A percentile compares a stretch with the other conserved stretches of the same genome.
Evolutionary conservation across 1,140 invertebrate species (phyloP).

Genomic region (Drosophila ambigua): DNA sequence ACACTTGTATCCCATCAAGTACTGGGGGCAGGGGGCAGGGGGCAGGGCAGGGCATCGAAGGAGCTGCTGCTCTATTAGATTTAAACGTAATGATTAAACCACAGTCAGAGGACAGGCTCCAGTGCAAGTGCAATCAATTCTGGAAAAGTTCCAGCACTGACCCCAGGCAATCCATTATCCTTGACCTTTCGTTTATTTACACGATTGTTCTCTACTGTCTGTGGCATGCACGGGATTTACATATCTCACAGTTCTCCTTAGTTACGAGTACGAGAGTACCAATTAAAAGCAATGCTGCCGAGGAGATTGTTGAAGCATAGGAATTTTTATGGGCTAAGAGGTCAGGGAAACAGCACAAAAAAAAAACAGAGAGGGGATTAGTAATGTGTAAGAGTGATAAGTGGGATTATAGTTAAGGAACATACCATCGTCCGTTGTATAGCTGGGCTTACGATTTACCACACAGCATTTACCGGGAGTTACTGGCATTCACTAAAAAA

Average conservation of each 20-base stretch:
- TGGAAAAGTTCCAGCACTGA: slow-evolving; percentile 58
- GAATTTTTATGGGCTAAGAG: slow-evolving; percentile 27
- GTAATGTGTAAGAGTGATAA: not conserved
- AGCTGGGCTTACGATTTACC: no score
- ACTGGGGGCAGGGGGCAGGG: slow-evolving; percentile 20
- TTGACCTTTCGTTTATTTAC: slow-evolving; percentile 46
- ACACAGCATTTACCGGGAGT: no score
- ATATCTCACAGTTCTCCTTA: slow-evolving; percentile 37
- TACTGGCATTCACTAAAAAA: no score
- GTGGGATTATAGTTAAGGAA: not conserved
- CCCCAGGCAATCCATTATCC: slow-evolving; percentile 51
- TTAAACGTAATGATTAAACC: slow-evolving; percentile 80
- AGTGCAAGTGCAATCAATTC: slow-evolving; percentile 60
- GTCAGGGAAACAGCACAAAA: not conserved
- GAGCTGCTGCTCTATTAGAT: slow-evolving; percentile 59
- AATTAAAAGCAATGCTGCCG: slow-evolving; percentile 32
- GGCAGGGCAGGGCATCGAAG: slow-evolving; percentile 8
- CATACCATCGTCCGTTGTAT: no score
- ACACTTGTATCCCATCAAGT: slow-evolving; percentile 43
- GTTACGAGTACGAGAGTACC: not conserved
- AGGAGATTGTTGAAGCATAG: slow-evolving; percentile 1
- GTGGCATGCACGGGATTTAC: slow-evolving; percentile 35
- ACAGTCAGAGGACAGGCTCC: slow-evolving; percentile 16
- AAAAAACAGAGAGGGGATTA: no score
- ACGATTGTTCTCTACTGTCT: slow-evolving; percentile 12